Conservation (phyloP, 2,888 invertebrate species). For the Disparrhopalites patrizii region DNA sequence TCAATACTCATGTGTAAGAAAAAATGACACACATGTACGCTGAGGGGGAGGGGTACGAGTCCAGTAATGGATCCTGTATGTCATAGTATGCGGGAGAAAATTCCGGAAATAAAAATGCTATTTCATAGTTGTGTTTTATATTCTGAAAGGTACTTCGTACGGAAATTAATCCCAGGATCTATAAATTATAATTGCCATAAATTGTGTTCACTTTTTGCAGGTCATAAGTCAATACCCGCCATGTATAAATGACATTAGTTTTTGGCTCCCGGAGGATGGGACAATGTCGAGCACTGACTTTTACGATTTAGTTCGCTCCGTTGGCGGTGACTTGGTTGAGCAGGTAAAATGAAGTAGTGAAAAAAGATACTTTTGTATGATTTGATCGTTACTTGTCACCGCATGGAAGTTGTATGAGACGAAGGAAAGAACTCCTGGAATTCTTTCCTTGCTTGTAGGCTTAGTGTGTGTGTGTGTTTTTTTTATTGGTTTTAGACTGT, state of each 20-base stretch:
- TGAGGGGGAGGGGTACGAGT: too few relatives aligned
- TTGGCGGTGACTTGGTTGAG: constrained; percentile 91
- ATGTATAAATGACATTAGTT: constrained; percentile 87
- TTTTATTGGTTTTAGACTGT: too few relatives aligned
- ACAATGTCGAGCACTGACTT: constrained; percentile 76
- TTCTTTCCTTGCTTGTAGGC: not conserved
- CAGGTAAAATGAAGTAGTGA: constrained; percentile 63
- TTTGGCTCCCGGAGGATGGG: constrained; percentile 78
- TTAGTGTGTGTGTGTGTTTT: too few relatives aligned
- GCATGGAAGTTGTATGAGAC: constrained; percentile 5
- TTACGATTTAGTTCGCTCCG: constrained; percentile 81
- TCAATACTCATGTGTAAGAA: not conserved
- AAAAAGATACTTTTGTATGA: not conserved
- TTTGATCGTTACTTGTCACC: constrained; percentile 14
- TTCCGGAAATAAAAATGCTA: not conserved
- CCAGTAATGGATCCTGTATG: not conserved
- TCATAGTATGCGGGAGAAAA: not conserved
- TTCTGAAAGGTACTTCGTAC: constrained; percentile 2
- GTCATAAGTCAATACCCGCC: constrained; percentile 80
- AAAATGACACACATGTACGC: not conserved
- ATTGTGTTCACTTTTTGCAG: constrained; percentile 50
- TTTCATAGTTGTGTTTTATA: constrained; percentile 5
- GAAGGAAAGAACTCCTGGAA: not conserved
- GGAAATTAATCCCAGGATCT: constrained; percentile 11
- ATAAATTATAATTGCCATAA: constrained; percentile 10